Conservation (phyloP, 2,888 invertebrate genomes). For the Meliscaeva auricollis region DNA sequence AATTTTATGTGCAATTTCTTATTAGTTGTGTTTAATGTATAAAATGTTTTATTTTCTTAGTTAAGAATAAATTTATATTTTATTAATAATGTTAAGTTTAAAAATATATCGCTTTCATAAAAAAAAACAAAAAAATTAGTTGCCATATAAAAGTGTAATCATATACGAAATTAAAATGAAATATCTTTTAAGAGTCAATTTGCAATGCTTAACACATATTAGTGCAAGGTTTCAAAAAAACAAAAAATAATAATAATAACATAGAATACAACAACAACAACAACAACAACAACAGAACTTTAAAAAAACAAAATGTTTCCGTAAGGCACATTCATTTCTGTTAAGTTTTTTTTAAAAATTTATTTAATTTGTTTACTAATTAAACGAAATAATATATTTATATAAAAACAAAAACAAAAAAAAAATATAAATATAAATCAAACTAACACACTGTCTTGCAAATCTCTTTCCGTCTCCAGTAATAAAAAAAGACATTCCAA, state of each 20-base stretch:
- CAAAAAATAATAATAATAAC: slow-evolving; percentile 11
- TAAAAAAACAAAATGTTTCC: slow-evolving; percentile 11
- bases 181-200: slow-evolving; percentile 17
- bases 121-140: neutral
- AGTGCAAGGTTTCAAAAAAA: slow-evolving; percentile 67
- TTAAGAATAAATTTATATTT: slow-evolving; percentile 27
- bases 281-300: slow-evolving; percentile 13
- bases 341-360: slow-evolving; percentile 17
- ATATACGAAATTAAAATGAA: slow-evolving; percentile 11
- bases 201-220: slow-evolving; percentile 50
- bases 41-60: slow-evolving; percentile 12
- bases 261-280: slow-evolving; percentile 15
- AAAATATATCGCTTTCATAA: slow-evolving; percentile 27
- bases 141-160: slow-evolving; percentile 15
- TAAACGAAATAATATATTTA: neutral
- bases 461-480: slow-evolving; percentile 34
- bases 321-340: slow-evolving; percentile 10
- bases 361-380: no score
- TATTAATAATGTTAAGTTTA: slow-evolving; percentile 43
- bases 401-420: neutral
- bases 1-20: slow-evolving; percentile 58
- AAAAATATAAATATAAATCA: neutral
- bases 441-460: slow-evolving; percentile 34
- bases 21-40: slow-evolving; percentile 36
- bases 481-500: slow-evolving; percentile 62